A percentile compares a stretch with the other conserved stretches of the same genome.
Conservation (phyloP, 2,888 invertebrate species). For the Lasioglossum oenotherae region DNA sequence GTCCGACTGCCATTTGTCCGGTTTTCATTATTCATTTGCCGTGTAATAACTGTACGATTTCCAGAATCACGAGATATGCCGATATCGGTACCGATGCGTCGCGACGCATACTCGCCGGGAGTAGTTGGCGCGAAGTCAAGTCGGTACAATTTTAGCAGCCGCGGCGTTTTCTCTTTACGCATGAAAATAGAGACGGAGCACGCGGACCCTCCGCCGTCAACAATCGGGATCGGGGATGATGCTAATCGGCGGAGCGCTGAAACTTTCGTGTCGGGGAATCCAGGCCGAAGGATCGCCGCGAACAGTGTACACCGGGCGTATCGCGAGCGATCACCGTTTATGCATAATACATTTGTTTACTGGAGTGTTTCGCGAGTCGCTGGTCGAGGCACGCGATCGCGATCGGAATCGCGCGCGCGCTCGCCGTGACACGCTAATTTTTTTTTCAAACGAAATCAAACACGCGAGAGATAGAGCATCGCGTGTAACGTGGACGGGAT, state of each 20-base stretch:
- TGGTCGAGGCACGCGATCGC: background rate
- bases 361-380: background rate
- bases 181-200: constrained; percentile 66
- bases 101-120: background rate
- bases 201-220: constrained; percentile 1
- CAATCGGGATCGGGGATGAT: background rate
- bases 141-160: constrained; percentile 32
- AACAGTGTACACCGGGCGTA: background rate
- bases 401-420: background rate
- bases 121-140: constrained; percentile 28
- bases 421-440: background rate
- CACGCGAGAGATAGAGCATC: background rate
- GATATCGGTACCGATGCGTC: background rate
- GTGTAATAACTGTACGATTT: too few species aligned
- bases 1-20: background rate
- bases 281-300: background rate
- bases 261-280: constrained; percentile 2
- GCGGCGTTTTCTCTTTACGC: constrained; percentile 64
- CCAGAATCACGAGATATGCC: background rate
- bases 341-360: constrained; percentile 4
- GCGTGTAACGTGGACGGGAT: background rate
- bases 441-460: background rate
- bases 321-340: background rate
- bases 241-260: background rate
- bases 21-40: too few species aligned